These are phyloP conservation scores for Rhodophaea formosa DNA, from an alignment of 2,888 invertebrate species.

Conservation along the genomic window DNA sequence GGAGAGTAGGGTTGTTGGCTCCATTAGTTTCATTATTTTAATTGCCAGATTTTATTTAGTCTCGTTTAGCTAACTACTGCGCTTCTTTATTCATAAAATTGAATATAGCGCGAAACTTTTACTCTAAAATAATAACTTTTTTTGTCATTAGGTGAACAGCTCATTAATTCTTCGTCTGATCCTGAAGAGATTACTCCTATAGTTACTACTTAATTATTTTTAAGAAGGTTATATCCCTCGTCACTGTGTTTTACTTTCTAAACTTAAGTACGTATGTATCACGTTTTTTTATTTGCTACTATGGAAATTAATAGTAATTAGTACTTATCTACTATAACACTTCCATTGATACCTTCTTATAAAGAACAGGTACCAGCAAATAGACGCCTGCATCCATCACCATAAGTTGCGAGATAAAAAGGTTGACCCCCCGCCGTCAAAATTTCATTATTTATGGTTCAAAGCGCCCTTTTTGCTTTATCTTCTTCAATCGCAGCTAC, in stretches of 20 bases:
- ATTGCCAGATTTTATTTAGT: constrained; percentile 14
- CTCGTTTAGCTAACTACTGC: constrained; percentile 6
- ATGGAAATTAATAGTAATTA: background rate
- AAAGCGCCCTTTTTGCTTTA: constrained; percentile 50
- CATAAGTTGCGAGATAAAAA: constrained; percentile 52
- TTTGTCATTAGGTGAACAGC: background rate
- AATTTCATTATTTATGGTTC: constrained; percentile 66
- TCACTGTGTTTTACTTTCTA: too few species aligned
- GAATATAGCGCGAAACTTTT: background rate
- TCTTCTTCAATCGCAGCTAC: constrained; percentile 39
- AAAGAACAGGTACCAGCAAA: constrained; percentile 20
- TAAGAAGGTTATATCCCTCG: background rate
- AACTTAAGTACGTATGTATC: too few species aligned
- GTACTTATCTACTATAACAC: too few species aligned
- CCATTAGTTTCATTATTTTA: constrained; percentile 8
- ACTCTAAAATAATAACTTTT: background rate
- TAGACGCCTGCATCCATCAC: constrained; percentile 42
- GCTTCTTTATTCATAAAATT: constrained; percentile 1
- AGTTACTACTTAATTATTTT: background rate
- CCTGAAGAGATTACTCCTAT: background rate
- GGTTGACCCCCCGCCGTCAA: constrained; percentile 48
- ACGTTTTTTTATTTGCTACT: background rate
- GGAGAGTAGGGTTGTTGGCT: constrained; percentile 2
- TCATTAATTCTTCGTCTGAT: background rate
- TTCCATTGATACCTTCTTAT: background rate